Percentiles rank a stretch among this genome's conserved stretches.
Evolutionary conservation across 2,113 vertebrate species (phyloP).

Genomic region (Malurus alboscapulatus): DNA sequence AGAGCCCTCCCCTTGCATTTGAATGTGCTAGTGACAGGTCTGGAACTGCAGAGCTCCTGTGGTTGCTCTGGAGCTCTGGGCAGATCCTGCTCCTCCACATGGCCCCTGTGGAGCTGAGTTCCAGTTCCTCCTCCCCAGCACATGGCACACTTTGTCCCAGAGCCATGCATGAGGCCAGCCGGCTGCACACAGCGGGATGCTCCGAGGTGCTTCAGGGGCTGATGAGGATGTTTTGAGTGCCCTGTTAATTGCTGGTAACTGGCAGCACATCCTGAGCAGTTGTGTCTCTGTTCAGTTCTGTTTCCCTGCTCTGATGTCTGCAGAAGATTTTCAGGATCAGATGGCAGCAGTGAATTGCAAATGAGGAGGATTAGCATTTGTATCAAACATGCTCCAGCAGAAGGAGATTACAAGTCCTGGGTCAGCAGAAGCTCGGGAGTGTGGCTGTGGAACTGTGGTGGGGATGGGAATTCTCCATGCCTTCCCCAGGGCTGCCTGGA

Average conservation of each 20-base stretch:
- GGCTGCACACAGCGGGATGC: background rate
- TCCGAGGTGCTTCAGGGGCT: background rate
- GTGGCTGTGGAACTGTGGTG: background rate
- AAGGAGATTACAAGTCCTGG: constrained; percentile 20
- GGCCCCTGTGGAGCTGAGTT: background rate
- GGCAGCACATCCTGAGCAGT: background rate
- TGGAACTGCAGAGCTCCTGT: background rate
- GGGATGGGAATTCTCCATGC: background rate
- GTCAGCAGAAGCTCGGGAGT: background rate
- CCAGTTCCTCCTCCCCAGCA: background rate
- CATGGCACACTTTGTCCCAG: background rate
- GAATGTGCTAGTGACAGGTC: background rate
- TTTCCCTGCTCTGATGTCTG: background rate
- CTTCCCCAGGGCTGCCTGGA: background rate
- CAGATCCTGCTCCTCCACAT: background rate
- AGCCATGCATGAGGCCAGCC: background rate
- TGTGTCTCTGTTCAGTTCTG: background rate
- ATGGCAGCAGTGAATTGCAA: background rate
- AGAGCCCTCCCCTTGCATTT: background rate
- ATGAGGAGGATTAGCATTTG: background rate
- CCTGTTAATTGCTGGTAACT: background rate
- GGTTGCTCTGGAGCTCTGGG: background rate
- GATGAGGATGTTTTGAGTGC: background rate
- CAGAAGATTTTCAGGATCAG: constrained; percentile 9
- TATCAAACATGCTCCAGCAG: background rate